phyloP scores from a whole-genome alignment of 2,113 vertebrate species.

The Lophochroa leadbeateri region DNA sequence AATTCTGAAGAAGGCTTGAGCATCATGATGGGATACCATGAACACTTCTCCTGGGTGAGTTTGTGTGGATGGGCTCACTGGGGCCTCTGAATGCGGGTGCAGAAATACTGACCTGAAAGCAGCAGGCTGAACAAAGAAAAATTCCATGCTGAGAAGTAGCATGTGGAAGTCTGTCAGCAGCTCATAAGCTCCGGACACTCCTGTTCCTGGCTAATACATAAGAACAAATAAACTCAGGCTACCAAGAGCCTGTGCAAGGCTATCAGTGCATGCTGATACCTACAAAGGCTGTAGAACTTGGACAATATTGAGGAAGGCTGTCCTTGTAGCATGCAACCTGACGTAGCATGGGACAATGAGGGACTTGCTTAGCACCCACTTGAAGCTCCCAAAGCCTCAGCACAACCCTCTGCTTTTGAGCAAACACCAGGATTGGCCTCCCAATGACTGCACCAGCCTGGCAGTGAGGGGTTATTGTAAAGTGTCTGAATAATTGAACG shows the following conservation, averaged over 20 bases:
- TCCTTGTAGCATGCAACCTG: not conserved
- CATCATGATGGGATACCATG: not conserved
- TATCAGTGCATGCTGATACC: not conserved
- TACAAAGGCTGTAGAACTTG: not conserved
- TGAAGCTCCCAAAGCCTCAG: not conserved
- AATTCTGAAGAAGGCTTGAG: not conserved
- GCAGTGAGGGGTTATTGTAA: rapidly evolving
- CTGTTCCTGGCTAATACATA: not conserved
- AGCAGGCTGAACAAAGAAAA: not conserved
- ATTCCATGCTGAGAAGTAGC: not conserved
- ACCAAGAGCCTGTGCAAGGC: not conserved
- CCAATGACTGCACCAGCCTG: not conserved
- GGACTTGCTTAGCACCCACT: not conserved
- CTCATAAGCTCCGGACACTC: not conserved
- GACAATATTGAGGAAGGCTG: rapidly evolving
- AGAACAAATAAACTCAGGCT: not conserved
- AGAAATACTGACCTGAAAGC: not conserved
- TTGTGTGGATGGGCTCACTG: not conserved
- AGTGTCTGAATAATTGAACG: not conserved
- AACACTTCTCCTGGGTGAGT: not conserved
- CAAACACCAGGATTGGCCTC: not conserved
- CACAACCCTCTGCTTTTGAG: not conserved
- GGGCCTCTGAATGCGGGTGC: not conserved
- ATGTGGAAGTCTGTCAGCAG: not conserved
- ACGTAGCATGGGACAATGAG: rapidly evolving